These are phyloP conservation scores for Harpagus bidentatus DNA, from an alignment of 2,113 vertebrate species.

Conservation along the genomic window DNA sequence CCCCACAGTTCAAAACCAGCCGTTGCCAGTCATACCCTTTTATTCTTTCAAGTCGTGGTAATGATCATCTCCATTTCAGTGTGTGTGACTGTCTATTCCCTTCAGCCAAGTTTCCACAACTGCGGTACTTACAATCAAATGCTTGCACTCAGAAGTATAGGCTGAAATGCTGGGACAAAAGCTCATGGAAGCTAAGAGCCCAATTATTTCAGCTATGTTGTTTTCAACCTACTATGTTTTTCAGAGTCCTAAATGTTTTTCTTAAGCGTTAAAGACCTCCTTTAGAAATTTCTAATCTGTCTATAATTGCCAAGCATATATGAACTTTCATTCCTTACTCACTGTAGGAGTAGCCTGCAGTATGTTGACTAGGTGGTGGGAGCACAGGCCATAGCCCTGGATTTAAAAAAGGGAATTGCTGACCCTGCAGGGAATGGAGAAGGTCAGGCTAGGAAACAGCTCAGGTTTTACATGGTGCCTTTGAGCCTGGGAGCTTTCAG, in stretches of 20 bases:
- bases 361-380: not conserved
- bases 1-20: not conserved
- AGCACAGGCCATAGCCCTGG: not conserved
- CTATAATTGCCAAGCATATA: not conserved
- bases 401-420: not conserved
- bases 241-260: not conserved
- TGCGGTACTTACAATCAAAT: not conserved
- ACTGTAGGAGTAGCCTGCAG: not conserved
- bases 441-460: not conserved
- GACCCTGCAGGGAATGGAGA: not conserved
- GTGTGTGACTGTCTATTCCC: not conserved
- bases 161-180: not conserved
- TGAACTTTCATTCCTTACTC: not conserved
- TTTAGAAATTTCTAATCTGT: not conserved
- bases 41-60: not conserved
- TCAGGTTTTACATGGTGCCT: fast-evolving
- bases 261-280: not conserved
- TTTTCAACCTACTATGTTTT: not conserved
- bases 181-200: not conserved
- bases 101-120: conserved; percentile 35
- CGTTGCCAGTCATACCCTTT: not conserved
- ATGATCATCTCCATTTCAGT: not conserved
- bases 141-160: not conserved
- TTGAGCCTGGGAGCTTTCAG: not conserved
- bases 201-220: not conserved